Conservation (phyloP, 2,888 invertebrate genomes). For the Tenthredo livida region DNA sequence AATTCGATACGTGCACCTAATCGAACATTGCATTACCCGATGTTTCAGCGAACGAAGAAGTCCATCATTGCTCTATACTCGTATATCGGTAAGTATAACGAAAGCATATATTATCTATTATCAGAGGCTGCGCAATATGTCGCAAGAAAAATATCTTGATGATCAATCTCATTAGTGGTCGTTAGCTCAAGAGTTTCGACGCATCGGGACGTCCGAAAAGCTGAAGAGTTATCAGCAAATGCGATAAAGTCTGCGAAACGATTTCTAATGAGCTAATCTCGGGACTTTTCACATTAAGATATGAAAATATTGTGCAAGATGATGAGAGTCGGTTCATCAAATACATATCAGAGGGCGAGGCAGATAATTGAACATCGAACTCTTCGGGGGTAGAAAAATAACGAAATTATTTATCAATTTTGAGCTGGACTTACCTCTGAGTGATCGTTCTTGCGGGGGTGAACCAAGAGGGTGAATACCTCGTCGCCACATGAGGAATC, state of each 20-base stretch:
- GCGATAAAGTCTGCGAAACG: background rate
- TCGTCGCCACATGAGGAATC: slow-evolving; percentile 73
- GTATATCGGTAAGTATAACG: background rate
- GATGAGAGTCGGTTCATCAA: background rate
- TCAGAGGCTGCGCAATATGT: background rate
- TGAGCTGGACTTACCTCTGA: slow-evolving; percentile 42
- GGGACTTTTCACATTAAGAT: background rate
- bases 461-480: slow-evolving; percentile 66
- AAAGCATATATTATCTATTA: background rate
- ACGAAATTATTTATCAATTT: background rate
- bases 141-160: slow-evolving; percentile 31
- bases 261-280: background rate
- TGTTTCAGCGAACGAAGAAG: background rate
- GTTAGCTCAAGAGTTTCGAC: background rate
- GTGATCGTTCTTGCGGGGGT: slow-evolving; percentile 55
- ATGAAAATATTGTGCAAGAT: background rate
- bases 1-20: background rate
- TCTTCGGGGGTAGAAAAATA: background rate
- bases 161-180: slow-evolving; percentile 51
- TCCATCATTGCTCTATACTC: background rate
- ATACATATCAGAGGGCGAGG: background rate
- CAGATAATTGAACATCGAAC: background rate
- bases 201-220: background rate
- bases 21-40: background rate
- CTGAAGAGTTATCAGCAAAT: background rate